phyloP scores from a whole-genome alignment of 2,113 vertebrate genomes.

The Zapus hudsonius region DNA sequence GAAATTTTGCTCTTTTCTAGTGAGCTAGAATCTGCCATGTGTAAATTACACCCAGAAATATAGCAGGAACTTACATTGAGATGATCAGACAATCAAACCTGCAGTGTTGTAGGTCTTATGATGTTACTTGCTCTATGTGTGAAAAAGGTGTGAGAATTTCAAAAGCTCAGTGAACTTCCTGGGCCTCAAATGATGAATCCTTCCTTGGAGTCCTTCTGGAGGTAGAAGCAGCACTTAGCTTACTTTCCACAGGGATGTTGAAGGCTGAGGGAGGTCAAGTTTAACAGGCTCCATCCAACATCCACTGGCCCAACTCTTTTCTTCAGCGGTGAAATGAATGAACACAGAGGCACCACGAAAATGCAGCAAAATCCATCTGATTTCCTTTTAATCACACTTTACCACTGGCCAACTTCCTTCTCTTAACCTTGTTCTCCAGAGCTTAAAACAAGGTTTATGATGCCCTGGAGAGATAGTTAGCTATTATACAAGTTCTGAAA shows the following conservation, averaged over 20 bases:
- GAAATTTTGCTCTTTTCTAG: neutral
- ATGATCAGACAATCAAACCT: neutral
- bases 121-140: neutral
- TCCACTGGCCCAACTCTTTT: neutral
- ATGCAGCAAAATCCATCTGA: neutral
- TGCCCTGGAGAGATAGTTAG: neutral
- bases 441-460: neutral
- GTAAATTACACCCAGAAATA: neutral
- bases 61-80: neutral
- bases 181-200: no score
- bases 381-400: neutral
- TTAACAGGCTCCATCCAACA: neutral
- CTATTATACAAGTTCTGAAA: neutral
- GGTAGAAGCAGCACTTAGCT: neutral
- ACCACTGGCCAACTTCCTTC: neutral
- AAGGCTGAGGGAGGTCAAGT: neutral
- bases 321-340: neutral
- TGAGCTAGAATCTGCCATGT: neutral
- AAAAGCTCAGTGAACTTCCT: neutral
- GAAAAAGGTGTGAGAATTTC: no score
- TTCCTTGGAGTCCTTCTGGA: neutral
- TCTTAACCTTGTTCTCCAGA: neutral
- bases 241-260: neutral
- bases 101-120: neutral
- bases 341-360: neutral